Evolutionary conservation across 2,113 vertebrate genomes (phyloP), one percentile per base, ranked within the genome.

Genomic region (Porphyrio hochstetteri): DNA sequence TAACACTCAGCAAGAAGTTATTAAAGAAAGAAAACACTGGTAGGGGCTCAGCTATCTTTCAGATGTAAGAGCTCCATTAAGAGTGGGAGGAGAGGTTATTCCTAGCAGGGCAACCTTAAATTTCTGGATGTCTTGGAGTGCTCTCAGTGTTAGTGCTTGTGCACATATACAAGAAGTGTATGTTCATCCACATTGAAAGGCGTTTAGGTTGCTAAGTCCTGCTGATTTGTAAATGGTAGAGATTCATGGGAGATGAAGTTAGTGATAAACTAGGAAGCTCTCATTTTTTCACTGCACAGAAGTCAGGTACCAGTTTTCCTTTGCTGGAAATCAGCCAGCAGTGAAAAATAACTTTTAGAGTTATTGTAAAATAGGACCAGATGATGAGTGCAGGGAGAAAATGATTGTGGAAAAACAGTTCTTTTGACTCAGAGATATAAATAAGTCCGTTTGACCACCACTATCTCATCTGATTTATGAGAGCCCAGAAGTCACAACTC

Each of bases 381-480:
- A 46, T 57, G 69, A 63, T 63, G 85, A 90, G 76, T 53, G 15
- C 21, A 71, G 65, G 60, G 61, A 88, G 57, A 92, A 93, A 75
- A 74, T 35, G 18, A 67, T 38, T 76, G 71, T 59, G 33, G 64
- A 75, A 96, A 94, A 86, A 33, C 28, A 78, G 61, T 64, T 33
- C 70, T 87, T 92, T 82, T 79, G 72, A 79, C 28, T 84, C 44
- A 38, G 36, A 23, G 59, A 76, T 84, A 94, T 59, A 90, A 91
- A 93, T 83, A 75, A 77, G 57, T 65, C 60, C 71, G 18, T 78
- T 31, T 89, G 88, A 92, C 61, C 71, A 94, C 55, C 68, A 93
- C 13, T 71, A 90, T 83, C 76, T 94, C 83, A 48, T 87, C 48
- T 96, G 83, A 95, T 93, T 95, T 96, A 95, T 86, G 72, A 81